A percentile compares a stretch with the other conserved stretches of the same genome.
phyloP scores from a whole-genome alignment of 1,140 invertebrate species.

The Gerris buenoi region DNA sequence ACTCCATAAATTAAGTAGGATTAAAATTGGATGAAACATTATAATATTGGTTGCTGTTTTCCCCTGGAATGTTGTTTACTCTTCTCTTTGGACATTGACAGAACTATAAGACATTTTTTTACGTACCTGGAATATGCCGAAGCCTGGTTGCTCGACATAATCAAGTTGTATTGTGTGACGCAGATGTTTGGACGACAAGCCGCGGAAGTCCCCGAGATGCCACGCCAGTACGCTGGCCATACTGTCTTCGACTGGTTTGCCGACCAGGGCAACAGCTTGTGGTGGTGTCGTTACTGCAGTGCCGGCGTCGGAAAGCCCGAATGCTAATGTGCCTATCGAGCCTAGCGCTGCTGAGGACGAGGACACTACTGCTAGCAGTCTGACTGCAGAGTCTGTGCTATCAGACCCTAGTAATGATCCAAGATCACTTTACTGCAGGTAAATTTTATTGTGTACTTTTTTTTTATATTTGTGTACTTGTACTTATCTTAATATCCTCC shows the following conservation, averaged over 20 bases:
- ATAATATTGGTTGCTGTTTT: too few relatives aligned
- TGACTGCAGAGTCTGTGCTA: not conserved
- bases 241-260: slow-evolving; percentile 42
- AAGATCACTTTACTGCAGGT: not conserved
- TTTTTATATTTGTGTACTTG: too few relatives aligned
- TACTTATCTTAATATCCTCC: too few relatives aligned
- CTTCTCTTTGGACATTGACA: too few relatives aligned
- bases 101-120: too few relatives aligned
- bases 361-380: not conserved
- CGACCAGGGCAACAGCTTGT: slow-evolving; percentile 4
- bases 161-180: slow-evolving; percentile 12
- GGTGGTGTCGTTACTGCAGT: not conserved
- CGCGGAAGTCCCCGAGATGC: slow-evolving; percentile 66
- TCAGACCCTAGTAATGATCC: not conserved
- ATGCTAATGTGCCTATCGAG: not conserved
- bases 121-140: slow-evolving; percentile 22
- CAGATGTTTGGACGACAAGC: slow-evolving; percentile 36
- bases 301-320: not conserved
- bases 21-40: too few relatives aligned
- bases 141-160: slow-evolving; percentile 23
- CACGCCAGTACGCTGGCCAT: slow-evolving; percentile 71
- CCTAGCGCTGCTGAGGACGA: not conserved
- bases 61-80: not conserved
- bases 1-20: too few relatives aligned
- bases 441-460: too few relatives aligned